Evolutionary conservation across 2,113 vertebrate species (phyloP).

Genomic region (Carollia perspicillata): DNA sequence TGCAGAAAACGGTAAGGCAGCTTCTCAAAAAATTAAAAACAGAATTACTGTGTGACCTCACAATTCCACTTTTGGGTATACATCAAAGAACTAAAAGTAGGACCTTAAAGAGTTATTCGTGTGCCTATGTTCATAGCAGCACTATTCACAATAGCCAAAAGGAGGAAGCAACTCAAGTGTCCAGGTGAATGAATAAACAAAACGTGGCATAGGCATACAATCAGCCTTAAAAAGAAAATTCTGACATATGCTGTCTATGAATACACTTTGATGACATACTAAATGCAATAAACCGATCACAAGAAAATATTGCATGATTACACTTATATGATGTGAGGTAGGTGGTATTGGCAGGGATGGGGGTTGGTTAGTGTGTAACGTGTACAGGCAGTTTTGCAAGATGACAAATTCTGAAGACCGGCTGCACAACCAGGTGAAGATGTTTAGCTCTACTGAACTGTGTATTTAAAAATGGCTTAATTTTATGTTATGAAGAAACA

Average conservation of each 20-base stretch:
- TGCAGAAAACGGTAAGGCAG: neutral
- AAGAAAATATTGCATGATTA: neutral
- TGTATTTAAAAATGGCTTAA: neutral
- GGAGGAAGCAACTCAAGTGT: neutral
- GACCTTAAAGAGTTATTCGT: neutral
- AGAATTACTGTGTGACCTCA: neutral
- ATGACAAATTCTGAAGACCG: neutral
- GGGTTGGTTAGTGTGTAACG: neutral
- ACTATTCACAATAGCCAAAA: neutral
- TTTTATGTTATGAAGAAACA: neutral
- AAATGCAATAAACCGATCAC: neutral
- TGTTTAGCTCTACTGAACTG: neutral
- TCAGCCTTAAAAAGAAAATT: neutral
- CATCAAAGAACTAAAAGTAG: neutral
- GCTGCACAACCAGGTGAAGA: neutral
- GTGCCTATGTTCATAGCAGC: neutral
- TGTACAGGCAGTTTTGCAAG: neutral
- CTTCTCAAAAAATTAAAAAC: neutral
- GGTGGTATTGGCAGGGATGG: neutral
- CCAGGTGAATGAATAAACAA: neutral
- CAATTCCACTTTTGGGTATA: neutral
- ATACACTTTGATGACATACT: neutral
- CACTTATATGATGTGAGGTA: neutral
- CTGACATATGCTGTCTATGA: neutral
- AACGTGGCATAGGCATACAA: neutral